Conservation (phyloP, 2,113 vertebrate species). For the Chrysochloris asiatica region DNA sequence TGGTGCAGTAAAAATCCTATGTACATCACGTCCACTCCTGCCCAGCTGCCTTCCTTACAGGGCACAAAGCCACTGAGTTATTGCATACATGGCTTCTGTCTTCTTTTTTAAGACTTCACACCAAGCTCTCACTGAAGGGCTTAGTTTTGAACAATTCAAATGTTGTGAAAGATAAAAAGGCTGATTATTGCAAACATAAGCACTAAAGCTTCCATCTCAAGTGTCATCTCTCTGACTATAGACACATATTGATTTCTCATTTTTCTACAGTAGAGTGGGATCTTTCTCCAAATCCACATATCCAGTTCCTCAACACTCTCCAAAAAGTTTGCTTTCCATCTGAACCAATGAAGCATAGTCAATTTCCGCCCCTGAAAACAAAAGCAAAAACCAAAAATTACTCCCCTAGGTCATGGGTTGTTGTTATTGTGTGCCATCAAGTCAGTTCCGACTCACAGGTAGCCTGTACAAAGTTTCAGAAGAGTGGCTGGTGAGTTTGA, state of each 20-base stretch:
- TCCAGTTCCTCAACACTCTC: neutral
- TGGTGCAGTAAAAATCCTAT: neutral
- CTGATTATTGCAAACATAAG: neutral
- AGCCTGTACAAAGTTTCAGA: too few relatives aligned
- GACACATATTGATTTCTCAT: neutral
- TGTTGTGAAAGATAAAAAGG: conserved; percentile 1
- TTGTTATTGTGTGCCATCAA: too few relatives aligned
- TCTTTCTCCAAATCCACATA: neutral
- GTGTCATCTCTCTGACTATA: neutral
- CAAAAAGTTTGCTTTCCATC: neutral
- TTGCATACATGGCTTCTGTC: neutral
- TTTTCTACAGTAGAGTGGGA: neutral
- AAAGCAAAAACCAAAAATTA: conserved; percentile 38
- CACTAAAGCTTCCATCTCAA: neutral
- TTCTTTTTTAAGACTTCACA: neutral
- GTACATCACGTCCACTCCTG: neutral
- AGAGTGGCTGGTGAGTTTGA: too few relatives aligned
- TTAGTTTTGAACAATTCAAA: conserved; percentile 16
- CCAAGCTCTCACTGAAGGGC: neutral
- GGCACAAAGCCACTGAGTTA: neutral
- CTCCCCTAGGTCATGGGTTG: too few relatives aligned
- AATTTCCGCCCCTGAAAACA: conserved; percentile 20
- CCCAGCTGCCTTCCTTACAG: neutral
- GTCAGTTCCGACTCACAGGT: too few relatives aligned
- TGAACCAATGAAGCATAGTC: neutral